Percentiles rank a stretch among this genome's conserved stretches.
These are phyloP conservation scores for Aphis gossypii DNA, from an alignment of 1,140 invertebrate species.

Conservation along the genomic window DNA sequence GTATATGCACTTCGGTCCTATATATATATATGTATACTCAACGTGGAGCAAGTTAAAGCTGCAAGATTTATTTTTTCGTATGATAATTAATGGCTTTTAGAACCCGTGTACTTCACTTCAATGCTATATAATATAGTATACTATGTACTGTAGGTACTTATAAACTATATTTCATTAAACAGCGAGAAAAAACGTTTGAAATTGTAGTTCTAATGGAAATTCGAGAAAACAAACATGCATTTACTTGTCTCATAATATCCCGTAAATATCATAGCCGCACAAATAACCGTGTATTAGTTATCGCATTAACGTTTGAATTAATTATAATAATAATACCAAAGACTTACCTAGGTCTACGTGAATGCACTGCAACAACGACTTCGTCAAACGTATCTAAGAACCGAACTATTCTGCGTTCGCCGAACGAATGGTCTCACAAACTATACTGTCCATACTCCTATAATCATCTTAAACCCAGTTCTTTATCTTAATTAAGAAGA, in stretches of 20 bases:
- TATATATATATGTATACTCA: not conserved
- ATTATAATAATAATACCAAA: not conserved
- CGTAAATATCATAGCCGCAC: not conserved
- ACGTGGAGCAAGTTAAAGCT: not conserved
- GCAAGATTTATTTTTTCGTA: not conserved
- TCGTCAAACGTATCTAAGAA: not conserved
- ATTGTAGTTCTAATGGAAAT: not conserved
- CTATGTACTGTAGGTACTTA: not conserved
- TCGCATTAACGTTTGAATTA: not conserved
- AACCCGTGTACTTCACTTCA: not conserved
- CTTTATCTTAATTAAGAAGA: constrained; percentile 16
- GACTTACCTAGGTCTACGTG: not conserved
- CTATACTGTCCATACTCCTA: too few species aligned
- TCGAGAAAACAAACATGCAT: not conserved
- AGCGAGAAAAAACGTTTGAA: not conserved
- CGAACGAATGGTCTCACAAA: constrained; percentile 15
- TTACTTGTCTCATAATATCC: not conserved
- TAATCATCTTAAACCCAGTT: not conserved
- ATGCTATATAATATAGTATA: not conserved
- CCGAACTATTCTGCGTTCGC: not conserved
- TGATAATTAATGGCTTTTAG: not conserved
- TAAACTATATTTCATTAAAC: not conserved
- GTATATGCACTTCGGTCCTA: not conserved
- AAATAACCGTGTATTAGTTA: not conserved
- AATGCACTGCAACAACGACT: not conserved